phyloP scores from a whole-genome alignment of 2,113 vertebrate genomes.

The Thamnophis sirtalis region DNA sequence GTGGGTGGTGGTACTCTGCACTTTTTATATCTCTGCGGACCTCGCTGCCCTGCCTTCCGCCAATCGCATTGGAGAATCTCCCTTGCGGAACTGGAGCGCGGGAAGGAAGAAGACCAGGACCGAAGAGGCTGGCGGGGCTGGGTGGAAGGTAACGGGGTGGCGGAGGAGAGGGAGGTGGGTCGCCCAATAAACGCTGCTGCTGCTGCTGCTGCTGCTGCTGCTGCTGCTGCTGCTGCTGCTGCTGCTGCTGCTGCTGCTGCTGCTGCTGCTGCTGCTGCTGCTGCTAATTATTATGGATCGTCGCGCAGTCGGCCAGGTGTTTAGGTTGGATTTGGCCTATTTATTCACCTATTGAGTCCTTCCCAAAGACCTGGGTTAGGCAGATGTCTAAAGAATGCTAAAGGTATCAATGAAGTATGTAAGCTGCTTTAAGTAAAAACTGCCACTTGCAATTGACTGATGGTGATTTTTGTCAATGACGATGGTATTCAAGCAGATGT shows the following conservation, averaged over 20 bases:
- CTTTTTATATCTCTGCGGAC: not conserved
- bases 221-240: no score
- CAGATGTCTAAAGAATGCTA: not conserved
- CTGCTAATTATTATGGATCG: not conserved
- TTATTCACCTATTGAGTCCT: not conserved
- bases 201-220: no score
- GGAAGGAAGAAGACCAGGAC: not conserved
- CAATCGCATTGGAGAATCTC: no score
- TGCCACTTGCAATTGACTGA: not conserved
- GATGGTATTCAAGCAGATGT: not conserved
- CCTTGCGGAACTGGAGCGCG: not conserved
- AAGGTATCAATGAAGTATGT: not conserved
- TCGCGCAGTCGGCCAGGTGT: not conserved
- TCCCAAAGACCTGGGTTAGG: not conserved
- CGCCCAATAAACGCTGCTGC: not conserved
- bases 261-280: no score
- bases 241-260: no score
- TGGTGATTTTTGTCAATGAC: not conserved
- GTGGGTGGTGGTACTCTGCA: not conserved
- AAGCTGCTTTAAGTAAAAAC: not conserved
- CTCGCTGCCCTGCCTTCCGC: not conserved
- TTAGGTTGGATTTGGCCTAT: not conserved
- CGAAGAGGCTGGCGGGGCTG: not conserved
- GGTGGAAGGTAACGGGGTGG: not conserved
- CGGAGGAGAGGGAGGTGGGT: not conserved